phyloP scores from a whole-genome alignment of 2,888 invertebrate genomes.

The Lysandra bellargus region DNA sequence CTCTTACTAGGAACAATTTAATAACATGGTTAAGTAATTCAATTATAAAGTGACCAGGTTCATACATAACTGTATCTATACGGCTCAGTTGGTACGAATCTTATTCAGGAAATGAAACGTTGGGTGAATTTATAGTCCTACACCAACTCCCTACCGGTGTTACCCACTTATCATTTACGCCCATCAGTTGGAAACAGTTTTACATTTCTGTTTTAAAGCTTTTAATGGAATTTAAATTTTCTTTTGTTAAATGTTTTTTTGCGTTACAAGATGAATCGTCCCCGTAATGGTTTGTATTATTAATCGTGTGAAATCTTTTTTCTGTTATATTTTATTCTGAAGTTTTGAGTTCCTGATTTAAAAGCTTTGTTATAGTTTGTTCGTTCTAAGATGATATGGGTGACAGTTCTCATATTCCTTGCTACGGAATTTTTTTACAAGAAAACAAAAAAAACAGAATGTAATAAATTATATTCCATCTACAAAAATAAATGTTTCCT shows the following conservation, averaged over 20 bases:
- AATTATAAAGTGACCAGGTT: slow-evolving; percentile 32
- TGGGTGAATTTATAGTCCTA: slow-evolving; percentile 65
- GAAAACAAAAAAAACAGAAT: too few species aligned
- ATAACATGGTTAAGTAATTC: slow-evolving; percentile 2
- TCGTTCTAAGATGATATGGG: too few species aligned
- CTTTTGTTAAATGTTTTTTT: slow-evolving; percentile 27
- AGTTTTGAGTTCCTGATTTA: not conserved
- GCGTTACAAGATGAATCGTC: not conserved
- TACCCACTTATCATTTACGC: slow-evolving; percentile 74
- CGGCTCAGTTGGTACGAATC: slow-evolving; percentile 60
- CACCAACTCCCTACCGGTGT: slow-evolving; percentile 60
- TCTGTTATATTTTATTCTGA: not conserved
- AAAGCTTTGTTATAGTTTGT: not conserved
- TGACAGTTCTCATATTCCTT: too few species aligned
- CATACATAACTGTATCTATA: slow-evolving; percentile 38
- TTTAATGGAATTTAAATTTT: slow-evolving; percentile 40
- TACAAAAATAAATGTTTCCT: too few species aligned
- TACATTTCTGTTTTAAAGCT: slow-evolving; percentile 42
- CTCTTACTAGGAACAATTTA: slow-evolving; percentile 1
- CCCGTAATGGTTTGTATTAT: slow-evolving; percentile 5
- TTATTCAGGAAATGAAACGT: slow-evolving; percentile 76
- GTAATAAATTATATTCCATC: too few species aligned
- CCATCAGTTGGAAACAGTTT: slow-evolving; percentile 47
- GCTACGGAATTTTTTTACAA: too few species aligned
- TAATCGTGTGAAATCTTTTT: slow-evolving; percentile 3